Percentiles rank a stretch among this genome's conserved stretches.
Evolutionary conservation across 2,113 vertebrate species (phyloP).

Genomic region (Narcine bancroftii): DNA sequence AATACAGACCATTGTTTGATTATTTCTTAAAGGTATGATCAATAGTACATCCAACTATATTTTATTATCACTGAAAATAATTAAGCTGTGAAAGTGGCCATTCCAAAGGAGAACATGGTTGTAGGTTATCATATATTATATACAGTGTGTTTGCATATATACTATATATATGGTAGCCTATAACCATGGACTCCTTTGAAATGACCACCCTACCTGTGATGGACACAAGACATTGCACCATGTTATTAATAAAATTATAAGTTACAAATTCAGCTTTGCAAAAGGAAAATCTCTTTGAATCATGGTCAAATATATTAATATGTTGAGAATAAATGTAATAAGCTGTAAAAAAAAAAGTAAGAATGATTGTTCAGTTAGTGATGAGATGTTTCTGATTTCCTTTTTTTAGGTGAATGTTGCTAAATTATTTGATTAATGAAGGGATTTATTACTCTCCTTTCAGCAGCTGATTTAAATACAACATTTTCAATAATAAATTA

Average conservation of each 20-base stretch:
- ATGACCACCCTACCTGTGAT: too few relatives aligned
- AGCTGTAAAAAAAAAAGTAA: background rate
- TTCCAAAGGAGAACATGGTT: too few relatives aligned
- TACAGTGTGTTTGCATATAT: too few relatives aligned
- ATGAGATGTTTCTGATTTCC: background rate
- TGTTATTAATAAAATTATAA: background rate
- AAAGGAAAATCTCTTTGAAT: background rate
- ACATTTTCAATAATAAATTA: background rate
- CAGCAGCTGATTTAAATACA: background rate
- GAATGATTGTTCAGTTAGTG: background rate
- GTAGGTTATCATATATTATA: too few relatives aligned
- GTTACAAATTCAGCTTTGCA: background rate
- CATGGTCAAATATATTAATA: background rate
- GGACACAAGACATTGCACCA: background rate
- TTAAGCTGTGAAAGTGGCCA: too few relatives aligned
- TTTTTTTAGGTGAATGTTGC: background rate
- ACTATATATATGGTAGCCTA: too few relatives aligned
- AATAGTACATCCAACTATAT: background rate
- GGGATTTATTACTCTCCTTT: background rate
- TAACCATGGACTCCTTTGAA: too few relatives aligned
- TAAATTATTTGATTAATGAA: background rate
- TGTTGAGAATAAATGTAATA: background rate
- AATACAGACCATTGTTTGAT: slow-evolving; percentile 82
- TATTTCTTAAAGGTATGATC: slow-evolving; percentile 81
- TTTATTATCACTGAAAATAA: background rate